Percentiles rank a stretch among this genome's conserved stretches.
phyloP scores from a whole-genome alignment of 2,797 vertebrate genomes.

The Arrhamphus sclerolepis region DNA sequence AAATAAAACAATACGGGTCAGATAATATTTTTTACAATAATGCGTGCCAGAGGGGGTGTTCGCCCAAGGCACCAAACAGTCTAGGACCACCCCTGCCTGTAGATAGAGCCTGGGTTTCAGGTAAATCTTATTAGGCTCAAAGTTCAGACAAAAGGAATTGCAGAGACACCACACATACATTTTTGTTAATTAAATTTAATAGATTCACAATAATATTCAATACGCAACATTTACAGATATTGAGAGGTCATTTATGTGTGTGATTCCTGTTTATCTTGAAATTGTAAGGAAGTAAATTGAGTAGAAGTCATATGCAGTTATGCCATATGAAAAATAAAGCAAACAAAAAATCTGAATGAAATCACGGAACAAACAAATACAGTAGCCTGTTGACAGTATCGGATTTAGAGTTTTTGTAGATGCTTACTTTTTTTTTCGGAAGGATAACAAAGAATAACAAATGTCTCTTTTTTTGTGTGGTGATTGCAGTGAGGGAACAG shows the following conservation, averaged over 20 bases:
- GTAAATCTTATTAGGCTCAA: background rate
- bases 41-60: too few relatives aligned
- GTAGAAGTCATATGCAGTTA: too few relatives aligned
- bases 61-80: too few relatives aligned
- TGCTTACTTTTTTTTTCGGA: conserved; percentile 2
- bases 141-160: background rate
- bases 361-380: conserved; percentile 41
- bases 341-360: conserved; percentile 22
- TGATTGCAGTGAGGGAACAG: conserved; percentile 3
- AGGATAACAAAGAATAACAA: background rate
- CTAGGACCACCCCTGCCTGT: too few relatives aligned
- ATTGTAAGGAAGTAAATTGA: background rate
- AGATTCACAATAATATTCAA: conserved; percentile 49
- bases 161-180: background rate
- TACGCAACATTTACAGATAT: conserved; percentile 59
- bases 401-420: conserved; percentile 10
- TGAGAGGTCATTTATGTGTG: conserved; percentile 6
- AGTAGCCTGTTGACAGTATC: conserved; percentile 7
- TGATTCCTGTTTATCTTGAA: background rate
- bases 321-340: conserved; percentile 24
- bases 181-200: conserved; percentile 10
- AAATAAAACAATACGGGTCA: too few relatives aligned
- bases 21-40: too few relatives aligned
- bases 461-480: background rate
- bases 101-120: too few relatives aligned